Evolutionary conservation across 1,140 invertebrate species (phyloP).

Genomic region (Arctopsyche grandis): DNA sequence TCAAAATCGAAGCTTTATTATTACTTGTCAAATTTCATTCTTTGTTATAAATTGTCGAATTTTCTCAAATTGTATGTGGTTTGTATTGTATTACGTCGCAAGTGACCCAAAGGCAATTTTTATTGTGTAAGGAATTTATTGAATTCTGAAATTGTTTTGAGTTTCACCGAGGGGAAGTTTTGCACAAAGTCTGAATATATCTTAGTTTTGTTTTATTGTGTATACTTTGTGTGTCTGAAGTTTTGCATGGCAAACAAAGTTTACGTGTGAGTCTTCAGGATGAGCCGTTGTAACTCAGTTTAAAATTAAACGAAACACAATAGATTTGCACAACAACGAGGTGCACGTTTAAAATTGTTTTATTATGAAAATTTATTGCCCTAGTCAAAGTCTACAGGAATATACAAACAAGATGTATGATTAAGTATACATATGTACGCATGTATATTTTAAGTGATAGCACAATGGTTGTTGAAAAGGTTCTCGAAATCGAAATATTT

Average conservation of each 20-base stretch:
- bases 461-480: no score
- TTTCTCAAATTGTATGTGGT: no score
- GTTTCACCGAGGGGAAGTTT: not conserved
- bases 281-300: constrained; percentile 16
- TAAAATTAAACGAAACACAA: constrained; percentile 28
- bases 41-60: no score
- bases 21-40: no score
- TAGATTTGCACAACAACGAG: not conserved
- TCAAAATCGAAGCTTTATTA: no score
- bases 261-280: constrained; percentile 10
- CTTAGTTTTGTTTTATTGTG: constrained; percentile 18
- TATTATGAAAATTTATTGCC: not conserved
- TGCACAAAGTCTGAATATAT: not conserved
- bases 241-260: constrained; percentile 15
- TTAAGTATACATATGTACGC: no score
- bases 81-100: no score
- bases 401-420: no score
- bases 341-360: constrained; percentile 16
- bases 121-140: not conserved
- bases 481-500: no score
- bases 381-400: no score
- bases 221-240: constrained; percentile 7
- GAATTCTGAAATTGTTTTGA: constrained; percentile 3
- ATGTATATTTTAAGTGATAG: no score
- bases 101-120: no score